Percentiles rank a stretch among this genome's conserved stretches.
Evolutionary conservation across 2,888 invertebrate genomes (phyloP).

Genomic region (Thymelicus sylvestris): DNA sequence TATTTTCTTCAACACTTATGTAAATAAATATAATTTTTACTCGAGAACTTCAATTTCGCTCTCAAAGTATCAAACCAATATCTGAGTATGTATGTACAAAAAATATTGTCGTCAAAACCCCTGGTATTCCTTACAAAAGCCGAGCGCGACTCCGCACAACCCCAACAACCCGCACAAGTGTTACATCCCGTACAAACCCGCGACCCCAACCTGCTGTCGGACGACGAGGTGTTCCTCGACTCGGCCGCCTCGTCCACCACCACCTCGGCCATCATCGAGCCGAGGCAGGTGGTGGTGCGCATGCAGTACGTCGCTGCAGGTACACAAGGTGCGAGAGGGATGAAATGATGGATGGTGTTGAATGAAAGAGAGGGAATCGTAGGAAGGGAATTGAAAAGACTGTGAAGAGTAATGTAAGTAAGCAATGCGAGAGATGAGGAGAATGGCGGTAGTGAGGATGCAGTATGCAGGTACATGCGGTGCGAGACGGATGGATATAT

Average conservation of each 20-base stretch:
- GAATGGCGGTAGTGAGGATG: no score
- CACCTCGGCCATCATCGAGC: constrained; percentile 42
- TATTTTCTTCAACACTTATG: not conserved
- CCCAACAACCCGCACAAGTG: not conserved
- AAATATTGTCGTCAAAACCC: not conserved
- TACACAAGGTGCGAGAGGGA: constrained; percentile 41
- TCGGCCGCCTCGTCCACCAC: constrained; percentile 56
- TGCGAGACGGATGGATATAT: no score
- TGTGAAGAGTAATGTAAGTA: no score
- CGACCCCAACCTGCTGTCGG: constrained; percentile 65
- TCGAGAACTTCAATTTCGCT: no score
- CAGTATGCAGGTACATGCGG: no score
- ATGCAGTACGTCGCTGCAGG: constrained; percentile 59
- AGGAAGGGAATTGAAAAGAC: no score
- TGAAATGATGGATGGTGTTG: not conserved
- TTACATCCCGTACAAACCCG: constrained; percentile 39
- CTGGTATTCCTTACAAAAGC: constrained; percentile 5
- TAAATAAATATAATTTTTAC: not conserved
- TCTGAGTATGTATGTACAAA: not conserved
- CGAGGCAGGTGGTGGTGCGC: constrained; percentile 49
- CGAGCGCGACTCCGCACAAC: not conserved
- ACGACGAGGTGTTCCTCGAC: constrained; percentile 76
- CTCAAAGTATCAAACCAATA: no score
- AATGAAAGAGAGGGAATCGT: not conserved
- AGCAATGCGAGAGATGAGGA: no score